phyloP scores from a whole-genome alignment of 2,888 invertebrate genomes.

The Poecilobothrus nobilitatus region DNA sequence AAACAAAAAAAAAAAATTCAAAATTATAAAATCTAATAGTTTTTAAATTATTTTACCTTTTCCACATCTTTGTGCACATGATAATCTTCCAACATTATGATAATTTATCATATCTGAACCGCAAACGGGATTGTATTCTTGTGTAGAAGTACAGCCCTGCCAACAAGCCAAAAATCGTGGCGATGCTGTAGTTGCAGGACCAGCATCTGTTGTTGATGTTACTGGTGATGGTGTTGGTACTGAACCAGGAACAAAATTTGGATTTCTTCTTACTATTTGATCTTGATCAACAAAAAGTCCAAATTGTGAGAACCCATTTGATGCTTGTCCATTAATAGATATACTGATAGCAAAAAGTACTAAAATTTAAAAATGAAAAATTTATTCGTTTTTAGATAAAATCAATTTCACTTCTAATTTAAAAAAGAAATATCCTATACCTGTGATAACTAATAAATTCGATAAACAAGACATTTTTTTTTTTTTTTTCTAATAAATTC shows the following conservation, averaged over 20 bases:
- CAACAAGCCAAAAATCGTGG: slow-evolving; percentile 17
- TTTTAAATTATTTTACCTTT: slow-evolving; percentile 14
- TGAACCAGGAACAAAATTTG: not conserved
- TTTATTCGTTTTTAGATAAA: too few relatives aligned
- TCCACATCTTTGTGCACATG: slow-evolving; percentile 23
- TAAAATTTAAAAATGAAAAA: too few relatives aligned
- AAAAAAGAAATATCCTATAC: too few relatives aligned
- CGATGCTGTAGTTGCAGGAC: slow-evolving; percentile 13
- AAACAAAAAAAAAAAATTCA: not conserved
- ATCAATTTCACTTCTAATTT: too few relatives aligned
- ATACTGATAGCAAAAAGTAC: too few relatives aligned
- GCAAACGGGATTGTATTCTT: slow-evolving; percentile 26
- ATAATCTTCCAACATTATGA: slow-evolving; percentile 19
- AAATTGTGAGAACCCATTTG: not conserved
- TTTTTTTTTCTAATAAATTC: too few relatives aligned
- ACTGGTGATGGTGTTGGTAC: slow-evolving; percentile 22
- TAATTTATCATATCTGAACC: slow-evolving; percentile 21
- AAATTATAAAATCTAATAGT: not conserved
- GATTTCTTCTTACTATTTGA: not conserved
- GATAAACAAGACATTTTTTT: too few relatives aligned
- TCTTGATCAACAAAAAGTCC: not conserved
- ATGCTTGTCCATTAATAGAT: not conserved
- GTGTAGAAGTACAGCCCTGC: slow-evolving; percentile 19
- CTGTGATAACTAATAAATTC: too few relatives aligned
- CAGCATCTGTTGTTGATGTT: slow-evolving; percentile 23